Conservation (phyloP, 2,888 invertebrate genomes). For the Labia minor region DNA sequence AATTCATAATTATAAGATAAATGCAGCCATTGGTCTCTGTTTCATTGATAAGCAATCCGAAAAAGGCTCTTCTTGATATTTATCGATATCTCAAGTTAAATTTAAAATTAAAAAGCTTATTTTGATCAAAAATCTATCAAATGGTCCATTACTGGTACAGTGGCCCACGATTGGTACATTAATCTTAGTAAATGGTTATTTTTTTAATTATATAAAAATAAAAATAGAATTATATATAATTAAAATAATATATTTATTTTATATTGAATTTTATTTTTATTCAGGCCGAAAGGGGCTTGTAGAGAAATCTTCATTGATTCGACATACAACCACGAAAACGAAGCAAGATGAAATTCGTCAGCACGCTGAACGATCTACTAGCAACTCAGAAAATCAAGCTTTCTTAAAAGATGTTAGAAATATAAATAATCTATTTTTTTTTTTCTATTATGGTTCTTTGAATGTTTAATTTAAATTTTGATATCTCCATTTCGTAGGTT, state of each 20-base stretch:
- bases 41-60: no score
- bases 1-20: no score
- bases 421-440: constrained; percentile 14
- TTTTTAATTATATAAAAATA: no score
- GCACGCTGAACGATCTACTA: constrained; percentile 57
- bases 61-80: no score
- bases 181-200: no score
- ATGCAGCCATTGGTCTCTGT: no score
- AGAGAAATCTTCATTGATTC: constrained; percentile 79
- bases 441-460: background rate
- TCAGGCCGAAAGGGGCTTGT: constrained; percentile 61
- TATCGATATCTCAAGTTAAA: no score
- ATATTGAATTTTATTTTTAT: constrained; percentile 22
- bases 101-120: no score
- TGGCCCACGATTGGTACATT: no score
- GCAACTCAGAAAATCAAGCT: constrained; percentile 82
- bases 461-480: background rate
- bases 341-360: constrained; percentile 56
- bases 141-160: no score
- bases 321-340: constrained; percentile 60
- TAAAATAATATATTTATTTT: background rate
- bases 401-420: constrained; percentile 76
- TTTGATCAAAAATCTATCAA: no score
- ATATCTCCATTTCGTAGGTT: constrained; percentile 47
- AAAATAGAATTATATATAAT: no score